Percentiles rank a stretch among this genome's conserved stretches.
phyloP scores from a whole-genome alignment of 1,140 invertebrate genomes.

The Sycophila sp. region DNA sequence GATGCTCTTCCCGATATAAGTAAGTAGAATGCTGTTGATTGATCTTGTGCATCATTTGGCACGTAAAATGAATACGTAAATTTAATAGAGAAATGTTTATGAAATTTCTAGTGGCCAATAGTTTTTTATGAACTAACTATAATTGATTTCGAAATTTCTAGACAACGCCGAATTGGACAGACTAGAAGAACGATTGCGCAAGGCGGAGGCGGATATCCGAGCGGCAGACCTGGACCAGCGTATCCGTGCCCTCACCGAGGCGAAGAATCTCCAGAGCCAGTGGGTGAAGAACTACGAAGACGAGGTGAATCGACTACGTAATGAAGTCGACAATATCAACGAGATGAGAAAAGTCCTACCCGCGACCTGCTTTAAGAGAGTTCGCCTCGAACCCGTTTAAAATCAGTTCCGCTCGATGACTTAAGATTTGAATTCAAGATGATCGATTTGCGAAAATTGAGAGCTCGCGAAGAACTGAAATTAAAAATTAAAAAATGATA shows the following conservation, averaged over 20 bases:
- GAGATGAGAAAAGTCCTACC: conserved; percentile 86
- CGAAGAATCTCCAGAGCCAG: conserved; percentile 79
- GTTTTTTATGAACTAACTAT: too few species aligned
- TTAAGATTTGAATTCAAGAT: too few species aligned
- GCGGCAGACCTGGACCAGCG: conserved; percentile 80
- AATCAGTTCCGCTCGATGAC: too few species aligned
- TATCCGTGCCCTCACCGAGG: conserved; percentile 76
- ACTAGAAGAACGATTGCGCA: conserved; percentile 77
- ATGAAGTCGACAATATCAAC: conserved; percentile 88
- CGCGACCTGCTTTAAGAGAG: conserved; percentile 81
- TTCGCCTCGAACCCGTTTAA: conserved; percentile 73
- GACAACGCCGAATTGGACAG: conserved; percentile 76
- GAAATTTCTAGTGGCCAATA: too few species aligned
- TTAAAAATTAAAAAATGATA: too few species aligned
- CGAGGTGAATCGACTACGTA: conserved; percentile 77
- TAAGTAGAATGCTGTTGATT: too few species aligned
- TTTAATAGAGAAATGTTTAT: too few species aligned
- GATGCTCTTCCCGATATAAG: conserved; percentile 80
- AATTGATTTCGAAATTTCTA: conserved; percentile 47
- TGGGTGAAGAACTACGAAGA: conserved; percentile 85
- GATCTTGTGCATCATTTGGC: too few species aligned
- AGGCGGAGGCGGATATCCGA: conserved; percentile 79
- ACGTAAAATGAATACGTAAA: too few species aligned
- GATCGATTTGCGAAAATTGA: too few species aligned
- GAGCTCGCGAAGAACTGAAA: too few species aligned